Conservation (phyloP, 2,113 vertebrate species). For the Atractosteus spatula region DNA sequence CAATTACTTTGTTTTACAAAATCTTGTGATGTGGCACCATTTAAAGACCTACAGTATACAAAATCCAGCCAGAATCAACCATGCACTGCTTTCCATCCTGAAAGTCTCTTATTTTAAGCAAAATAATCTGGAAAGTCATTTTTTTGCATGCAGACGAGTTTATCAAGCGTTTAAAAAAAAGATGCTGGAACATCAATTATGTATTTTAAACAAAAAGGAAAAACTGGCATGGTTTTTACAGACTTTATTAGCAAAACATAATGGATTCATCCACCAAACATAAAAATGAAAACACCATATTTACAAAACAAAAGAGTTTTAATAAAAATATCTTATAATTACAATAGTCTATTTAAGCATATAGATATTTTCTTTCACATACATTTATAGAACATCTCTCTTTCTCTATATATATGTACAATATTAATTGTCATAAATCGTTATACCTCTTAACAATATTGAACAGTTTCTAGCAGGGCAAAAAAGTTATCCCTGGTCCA, state of each 20-base stretch:
- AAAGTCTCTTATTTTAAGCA: no score
- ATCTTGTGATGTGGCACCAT: no score
- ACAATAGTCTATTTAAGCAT: conserved; percentile 98
- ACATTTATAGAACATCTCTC: conserved; percentile 94
- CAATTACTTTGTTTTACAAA: no score
- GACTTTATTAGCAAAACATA: conserved; percentile 60
- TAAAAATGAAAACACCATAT: conserved; percentile 79
- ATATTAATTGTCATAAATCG: conserved; percentile 85
- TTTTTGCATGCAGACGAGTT: no score
- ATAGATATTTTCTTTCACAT: conserved; percentile 87
- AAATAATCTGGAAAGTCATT: no score
- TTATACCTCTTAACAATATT: conserved; percentile 90
- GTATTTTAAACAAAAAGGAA: conserved; percentile 39
- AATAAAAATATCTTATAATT: conserved; percentile 99
- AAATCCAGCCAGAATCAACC: no score
- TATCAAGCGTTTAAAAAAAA: no score
- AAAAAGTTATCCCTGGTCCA: conserved; percentile 74
- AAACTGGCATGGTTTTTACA: conserved; percentile 42
- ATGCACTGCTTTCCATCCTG: no score
- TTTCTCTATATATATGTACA: conserved; percentile 82
- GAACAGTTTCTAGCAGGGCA: conserved; percentile 83
- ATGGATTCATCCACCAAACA: conserved; percentile 62
- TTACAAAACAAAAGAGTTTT: conserved; percentile 93
- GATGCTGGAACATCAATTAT: conserved; percentile 22
- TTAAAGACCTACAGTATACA: no score